Evolutionary conservation across 2,797 vertebrate species (phyloP), one percentile per base, ranked within the genome.

Genomic region (Schizopygopsis malacanthus): DNA sequence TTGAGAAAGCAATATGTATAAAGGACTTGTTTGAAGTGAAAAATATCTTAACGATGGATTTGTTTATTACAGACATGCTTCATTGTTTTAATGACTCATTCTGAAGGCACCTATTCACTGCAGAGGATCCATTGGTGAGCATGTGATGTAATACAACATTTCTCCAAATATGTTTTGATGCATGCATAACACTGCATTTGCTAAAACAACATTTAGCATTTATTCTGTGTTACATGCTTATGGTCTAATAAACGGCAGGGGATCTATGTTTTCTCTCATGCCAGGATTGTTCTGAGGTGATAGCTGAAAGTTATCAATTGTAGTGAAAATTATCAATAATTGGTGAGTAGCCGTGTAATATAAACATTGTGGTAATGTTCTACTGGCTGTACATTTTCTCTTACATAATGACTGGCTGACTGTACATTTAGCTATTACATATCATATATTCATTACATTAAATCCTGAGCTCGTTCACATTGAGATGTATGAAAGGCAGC

Each of bases 401-500:
- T 63, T 65, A 65, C 59, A 75, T 65, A 63, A 54, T 63, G 22
- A 85, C 69, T 72, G 16, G 20, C 72, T 69, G 72, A 52, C 28
- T 78, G 20, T 47, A 56, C 33, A 72, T 43, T 54, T 20, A 61
- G 39, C 39, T 15, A 25, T 69, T 33, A 52, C 65, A 52, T 86
- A 41, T 47, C 70, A 4, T 39, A 25, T 54, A 54, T 83, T 22
- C 39, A 25, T 73, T 28, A 33, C 61, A 41, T 50, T 25, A 1
- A 52, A 9, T 52, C 56, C 28, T 69, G 45, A 75, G 50, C 72
- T 81, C 18, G 13, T 63, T 82, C 61, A 43, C 59, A 78, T 33
- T 39, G 43, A 65, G 65, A 81, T 47, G 43, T 78, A 47, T 72
- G 37, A 67, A 86, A 81, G 43, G n/a, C 28, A 84, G 52, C 54